Percentiles rank a stretch among this genome's conserved stretches.
phyloP scores from a whole-genome alignment of 92 coral and sea anemone genomes.

The Heteractis magnifica region DNA sequence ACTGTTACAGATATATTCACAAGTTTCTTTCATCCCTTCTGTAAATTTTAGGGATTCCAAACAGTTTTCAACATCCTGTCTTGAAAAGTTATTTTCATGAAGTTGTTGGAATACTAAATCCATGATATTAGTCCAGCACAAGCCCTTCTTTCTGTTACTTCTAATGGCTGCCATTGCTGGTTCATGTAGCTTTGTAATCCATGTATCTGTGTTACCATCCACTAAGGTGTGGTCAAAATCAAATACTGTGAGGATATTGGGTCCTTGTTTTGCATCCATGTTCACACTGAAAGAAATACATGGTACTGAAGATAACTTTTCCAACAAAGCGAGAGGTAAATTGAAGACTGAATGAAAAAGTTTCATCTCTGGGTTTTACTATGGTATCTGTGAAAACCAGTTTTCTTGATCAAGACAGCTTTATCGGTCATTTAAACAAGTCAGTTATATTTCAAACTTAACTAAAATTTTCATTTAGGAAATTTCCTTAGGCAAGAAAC shows the following conservation, averaged over 20 bases:
- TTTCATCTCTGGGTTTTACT: too few species aligned
- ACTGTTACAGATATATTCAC: conserved; percentile 46
- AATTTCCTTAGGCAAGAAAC: too few species aligned
- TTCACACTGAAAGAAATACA: background rate
- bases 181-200: conserved; percentile 79
- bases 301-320: too few species aligned
- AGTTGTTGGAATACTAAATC: conserved; percentile 62
- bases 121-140: conserved; percentile 98
- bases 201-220: conserved; percentile 96
- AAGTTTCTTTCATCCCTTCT: conserved; percentile 91
- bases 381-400: too few species aligned
- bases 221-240: conserved; percentile 97
- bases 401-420: too few species aligned
- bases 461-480: too few species aligned
- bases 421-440: too few species aligned
- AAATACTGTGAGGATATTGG: conserved; percentile 66
- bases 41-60: conserved; percentile 77
- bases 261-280: conserved; percentile 16
- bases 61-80: conserved; percentile 69
- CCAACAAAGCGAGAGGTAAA: too few species aligned
- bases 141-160: conserved; percentile 43
- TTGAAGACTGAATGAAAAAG: too few species aligned
- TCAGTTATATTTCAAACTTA: too few species aligned
- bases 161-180: conserved; percentile 49
- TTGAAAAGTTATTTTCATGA: conserved; percentile 52